A percentile compares a stretch with the other conserved stretches of the same genome.
Evolutionary conservation across 2,113 vertebrate species (phyloP).

Genomic region (Pampusana beccarii): DNA sequence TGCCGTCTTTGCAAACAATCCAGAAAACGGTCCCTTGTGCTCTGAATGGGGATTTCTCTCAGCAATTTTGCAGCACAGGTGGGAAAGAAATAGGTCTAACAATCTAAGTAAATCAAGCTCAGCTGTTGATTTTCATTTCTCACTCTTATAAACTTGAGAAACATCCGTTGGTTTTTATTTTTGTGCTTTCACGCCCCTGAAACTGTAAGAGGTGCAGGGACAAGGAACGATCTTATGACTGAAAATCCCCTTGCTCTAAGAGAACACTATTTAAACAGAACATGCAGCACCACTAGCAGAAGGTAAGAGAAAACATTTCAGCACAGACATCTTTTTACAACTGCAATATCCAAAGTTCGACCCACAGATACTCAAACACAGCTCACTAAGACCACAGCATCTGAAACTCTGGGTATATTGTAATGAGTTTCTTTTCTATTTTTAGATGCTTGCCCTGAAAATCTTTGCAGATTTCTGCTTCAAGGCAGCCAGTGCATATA

Average conservation of each 20-base stretch:
- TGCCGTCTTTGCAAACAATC: neutral
- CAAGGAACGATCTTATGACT: neutral
- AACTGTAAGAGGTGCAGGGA: neutral
- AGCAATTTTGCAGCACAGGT: neutral
- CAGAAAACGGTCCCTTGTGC: neutral
- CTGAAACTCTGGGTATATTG: neutral
- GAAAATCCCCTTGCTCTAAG: neutral
- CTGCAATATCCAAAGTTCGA: neutral
- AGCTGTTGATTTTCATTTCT: neutral
- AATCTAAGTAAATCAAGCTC: neutral
- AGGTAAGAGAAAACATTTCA: neutral
- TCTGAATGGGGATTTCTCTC: rapidly evolving
- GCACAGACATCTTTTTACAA: neutral
- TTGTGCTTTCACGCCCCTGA: no score
- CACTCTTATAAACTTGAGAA: neutral
- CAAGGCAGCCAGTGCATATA: neutral
- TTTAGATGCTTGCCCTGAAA: neutral
- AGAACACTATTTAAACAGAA: neutral
- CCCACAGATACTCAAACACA: neutral
- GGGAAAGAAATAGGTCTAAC: rapidly evolving
- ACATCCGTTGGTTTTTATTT: rapidly evolving
- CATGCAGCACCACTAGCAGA: rapidly evolving
- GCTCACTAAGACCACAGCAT: neutral
- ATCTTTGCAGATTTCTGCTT: neutral
- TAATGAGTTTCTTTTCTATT: neutral